phyloP scores from a whole-genome alignment of 2,113 vertebrate species.

The Prunella himalayana region DNA sequence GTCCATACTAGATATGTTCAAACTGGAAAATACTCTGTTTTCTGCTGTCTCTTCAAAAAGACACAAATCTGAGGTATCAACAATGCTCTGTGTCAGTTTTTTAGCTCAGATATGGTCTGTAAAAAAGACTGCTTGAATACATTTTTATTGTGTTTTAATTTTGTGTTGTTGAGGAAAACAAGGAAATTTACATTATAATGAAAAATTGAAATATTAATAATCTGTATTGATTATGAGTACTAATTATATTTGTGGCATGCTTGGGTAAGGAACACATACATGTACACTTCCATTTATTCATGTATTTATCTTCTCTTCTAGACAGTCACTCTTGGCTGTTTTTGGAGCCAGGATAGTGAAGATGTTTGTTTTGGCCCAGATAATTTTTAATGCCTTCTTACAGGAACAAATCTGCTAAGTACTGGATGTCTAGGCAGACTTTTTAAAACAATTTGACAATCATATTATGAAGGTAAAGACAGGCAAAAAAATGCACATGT shows the following conservation, averaged over 20 bases:
- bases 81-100: background rate
- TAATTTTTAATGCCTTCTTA: background rate
- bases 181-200: background rate
- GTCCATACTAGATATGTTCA: background rate
- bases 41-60: background rate
- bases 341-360: background rate
- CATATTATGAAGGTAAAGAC: background rate
- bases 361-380: background rate
- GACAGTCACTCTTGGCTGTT: background rate
- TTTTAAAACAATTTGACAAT: background rate
- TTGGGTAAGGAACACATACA: background rate
- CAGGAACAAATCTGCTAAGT: background rate
- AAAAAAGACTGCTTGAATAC: background rate
- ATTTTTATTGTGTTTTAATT: background rate
- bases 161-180: background rate
- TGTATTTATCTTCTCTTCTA: background rate
- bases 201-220: background rate
- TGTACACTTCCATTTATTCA: background rate
- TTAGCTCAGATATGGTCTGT: background rate
- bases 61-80: background rate
- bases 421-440: background rate
- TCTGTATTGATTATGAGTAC: background rate
- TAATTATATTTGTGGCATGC: background rate
- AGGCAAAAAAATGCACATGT: background rate
- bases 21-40: background rate